These are phyloP conservation scores for Mastomys coucha DNA, from an alignment of 2,113 vertebrate genomes.

Conservation along the genomic window DNA sequence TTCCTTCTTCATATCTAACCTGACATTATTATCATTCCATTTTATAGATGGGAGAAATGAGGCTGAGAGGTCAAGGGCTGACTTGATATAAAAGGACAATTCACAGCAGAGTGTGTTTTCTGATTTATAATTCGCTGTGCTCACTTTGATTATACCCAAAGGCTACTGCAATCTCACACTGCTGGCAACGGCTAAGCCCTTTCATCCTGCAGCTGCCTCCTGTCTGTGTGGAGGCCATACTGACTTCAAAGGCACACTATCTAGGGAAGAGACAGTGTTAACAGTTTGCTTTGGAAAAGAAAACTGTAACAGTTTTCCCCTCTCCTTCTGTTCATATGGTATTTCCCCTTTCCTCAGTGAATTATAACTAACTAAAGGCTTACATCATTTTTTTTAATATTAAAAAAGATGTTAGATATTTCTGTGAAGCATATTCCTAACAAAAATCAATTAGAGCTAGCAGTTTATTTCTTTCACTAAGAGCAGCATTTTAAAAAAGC, in stretches of 20 bases:
- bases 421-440: slow-evolving; percentile 39
- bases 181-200: slow-evolving; percentile 29
- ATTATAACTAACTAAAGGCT: slow-evolving; percentile 51
- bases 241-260: slow-evolving; percentile 70
- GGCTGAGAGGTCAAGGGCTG: slow-evolving; percentile 16
- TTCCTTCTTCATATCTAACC: slow-evolving; percentile 8
- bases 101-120: not conserved
- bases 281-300: slow-evolving; percentile 64
- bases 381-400: slow-evolving; percentile 48
- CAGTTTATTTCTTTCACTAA: slow-evolving; percentile 44
- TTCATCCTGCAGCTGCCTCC: slow-evolving; percentile 67
- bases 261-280: slow-evolving; percentile 56
- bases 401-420: slow-evolving; percentile 65
- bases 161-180: slow-evolving; percentile 11
- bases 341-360: slow-evolving; percentile 42
- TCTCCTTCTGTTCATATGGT: slow-evolving; percentile 54
- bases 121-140: slow-evolving; percentile 43
- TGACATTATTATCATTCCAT: slow-evolving; percentile 48
- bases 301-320: slow-evolving; percentile 60
- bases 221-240: not conserved
- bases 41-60: slow-evolving; percentile 58
- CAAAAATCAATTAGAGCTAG: not conserved
- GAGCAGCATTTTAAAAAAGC: not conserved
- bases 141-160: slow-evolving; percentile 26
- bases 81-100: not conserved